Evolutionary conservation across 1,140 invertebrate genomes (phyloP), one percentile per base, ranked within the genome.

Genomic region (Ips typographus): DNA sequence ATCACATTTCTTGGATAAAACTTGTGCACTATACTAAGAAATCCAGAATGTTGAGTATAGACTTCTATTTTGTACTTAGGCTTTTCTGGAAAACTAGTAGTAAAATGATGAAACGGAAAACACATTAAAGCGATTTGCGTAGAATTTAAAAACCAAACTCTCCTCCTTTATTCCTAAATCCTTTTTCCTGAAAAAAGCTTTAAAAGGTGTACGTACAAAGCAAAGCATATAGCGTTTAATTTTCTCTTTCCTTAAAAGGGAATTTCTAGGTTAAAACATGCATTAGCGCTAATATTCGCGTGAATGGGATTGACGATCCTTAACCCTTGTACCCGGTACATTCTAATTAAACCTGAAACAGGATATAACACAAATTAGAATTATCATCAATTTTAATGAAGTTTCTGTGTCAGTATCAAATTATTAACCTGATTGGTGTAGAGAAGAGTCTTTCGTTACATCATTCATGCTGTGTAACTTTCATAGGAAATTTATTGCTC

Each of bases 321-420:
- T 8, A 49, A 49, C 44, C 44, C 44, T 49, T 3, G 44, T 49
- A 3, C 44, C 7, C 44, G 44, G 22, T 49, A 49, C 44, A 49
- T 49, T 49, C 6, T 49, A 49, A 49, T 49, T 49, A 49, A 49
- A 8, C 6, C 22, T 49, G 44, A 49, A 49, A 49, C 44, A 22
- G 44, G 44, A 49, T 49, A 49, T 49, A 49, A 49, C 44, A 22
- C 7, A 49, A 49, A 49, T 49, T 49, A 49, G 44, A 49, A 49
- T 3, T 2, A 49, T 8, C 44, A 22, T 49, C 22, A 8, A 49
- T 49, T 49, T 49, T 49, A 49, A 49, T 49, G 22, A 49, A 8
- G 44, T 3, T 22, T 2, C 22, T 22, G 3, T 22, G 22, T 49
- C 44, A 49, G 22, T 6, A 22, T 22, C 1, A 22, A 49, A 49